Conservation (phyloP, 2,113 vertebrate species). For the Elephas maximus region DNA sequence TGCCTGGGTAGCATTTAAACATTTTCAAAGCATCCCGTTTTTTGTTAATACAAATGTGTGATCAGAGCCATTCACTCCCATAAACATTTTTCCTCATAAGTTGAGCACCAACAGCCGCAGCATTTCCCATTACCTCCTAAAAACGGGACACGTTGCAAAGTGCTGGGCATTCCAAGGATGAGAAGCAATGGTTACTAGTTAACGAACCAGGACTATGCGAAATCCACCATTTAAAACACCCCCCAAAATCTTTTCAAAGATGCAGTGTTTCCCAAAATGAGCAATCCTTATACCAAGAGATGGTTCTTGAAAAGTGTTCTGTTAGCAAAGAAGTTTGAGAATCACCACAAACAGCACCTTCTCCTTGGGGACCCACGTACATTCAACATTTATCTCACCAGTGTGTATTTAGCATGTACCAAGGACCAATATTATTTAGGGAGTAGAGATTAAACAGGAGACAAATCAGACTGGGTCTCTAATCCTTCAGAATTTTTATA, state of each 20-base stretch:
- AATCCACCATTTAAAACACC: not conserved
- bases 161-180: not conserved
- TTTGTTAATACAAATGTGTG: slow-evolving; percentile 68
- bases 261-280: not conserved
- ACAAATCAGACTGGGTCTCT: not conserved
- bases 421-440: not conserved
- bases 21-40: slow-evolving; percentile 59
- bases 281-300: not conserved
- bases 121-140: not conserved
- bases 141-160: not conserved
- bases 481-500: not conserved
- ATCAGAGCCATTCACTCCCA: slow-evolving; percentile 50
- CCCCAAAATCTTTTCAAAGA: not conserved
- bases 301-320: not conserved
- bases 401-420: not conserved
- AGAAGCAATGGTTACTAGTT: not conserved
- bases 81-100: slow-evolving; percentile 51
- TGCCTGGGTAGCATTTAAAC: slow-evolving; percentile 53
- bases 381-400: slow-evolving; percentile 27
- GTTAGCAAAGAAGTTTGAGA: slow-evolving; percentile 40
- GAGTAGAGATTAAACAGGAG: not conserved
- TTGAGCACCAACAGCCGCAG: not conserved
- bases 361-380: not conserved
- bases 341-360: not conserved
- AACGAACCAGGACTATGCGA: not conserved